These are phyloP conservation scores for Aradus depressus DNA, from an alignment of 2,888 invertebrate genomes.

Conservation along the genomic window DNA sequence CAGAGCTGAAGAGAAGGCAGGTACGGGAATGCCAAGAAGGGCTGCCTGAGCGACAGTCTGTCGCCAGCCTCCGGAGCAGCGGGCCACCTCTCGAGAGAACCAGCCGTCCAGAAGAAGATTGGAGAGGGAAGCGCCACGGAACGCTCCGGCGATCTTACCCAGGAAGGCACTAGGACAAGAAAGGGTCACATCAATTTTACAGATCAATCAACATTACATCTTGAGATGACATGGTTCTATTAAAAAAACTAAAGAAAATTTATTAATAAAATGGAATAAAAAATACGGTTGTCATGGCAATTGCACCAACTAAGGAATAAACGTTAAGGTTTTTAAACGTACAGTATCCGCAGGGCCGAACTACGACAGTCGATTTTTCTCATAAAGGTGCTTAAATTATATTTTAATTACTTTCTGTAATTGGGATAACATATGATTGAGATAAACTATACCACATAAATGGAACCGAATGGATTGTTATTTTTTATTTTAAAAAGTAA, in stretches of 20 bases:
- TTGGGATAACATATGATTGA: too few relatives aligned
- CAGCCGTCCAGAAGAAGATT: constrained; percentile 88
- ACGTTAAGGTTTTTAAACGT: too few relatives aligned
- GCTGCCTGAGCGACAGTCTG: constrained; percentile 59
- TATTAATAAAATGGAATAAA: too few relatives aligned
- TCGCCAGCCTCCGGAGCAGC: constrained; percentile 75
- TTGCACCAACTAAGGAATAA: too few relatives aligned
- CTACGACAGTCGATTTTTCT: too few relatives aligned
- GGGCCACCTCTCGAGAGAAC: constrained; percentile 72
- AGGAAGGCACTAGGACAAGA: constrained; percentile 56
- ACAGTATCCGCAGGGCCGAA: too few relatives aligned
- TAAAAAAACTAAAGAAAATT: background rate
- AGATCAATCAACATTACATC: background rate
- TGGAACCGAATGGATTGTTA: too few relatives aligned
- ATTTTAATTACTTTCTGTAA: too few relatives aligned
- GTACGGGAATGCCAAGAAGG: constrained; percentile 78
- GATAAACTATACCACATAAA: too few relatives aligned
- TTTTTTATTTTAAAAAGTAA: too few relatives aligned
- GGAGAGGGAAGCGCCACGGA: constrained; percentile 68
- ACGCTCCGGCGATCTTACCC: constrained; percentile 87
- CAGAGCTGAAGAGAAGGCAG: constrained; percentile 84
- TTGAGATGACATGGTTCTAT: background rate
- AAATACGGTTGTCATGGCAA: too few relatives aligned
- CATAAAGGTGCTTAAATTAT: too few relatives aligned
- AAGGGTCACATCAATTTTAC: background rate